Evolutionary conservation across 2,797 vertebrate species (phyloP).

Genomic region (Allobates femoralis): DNA sequence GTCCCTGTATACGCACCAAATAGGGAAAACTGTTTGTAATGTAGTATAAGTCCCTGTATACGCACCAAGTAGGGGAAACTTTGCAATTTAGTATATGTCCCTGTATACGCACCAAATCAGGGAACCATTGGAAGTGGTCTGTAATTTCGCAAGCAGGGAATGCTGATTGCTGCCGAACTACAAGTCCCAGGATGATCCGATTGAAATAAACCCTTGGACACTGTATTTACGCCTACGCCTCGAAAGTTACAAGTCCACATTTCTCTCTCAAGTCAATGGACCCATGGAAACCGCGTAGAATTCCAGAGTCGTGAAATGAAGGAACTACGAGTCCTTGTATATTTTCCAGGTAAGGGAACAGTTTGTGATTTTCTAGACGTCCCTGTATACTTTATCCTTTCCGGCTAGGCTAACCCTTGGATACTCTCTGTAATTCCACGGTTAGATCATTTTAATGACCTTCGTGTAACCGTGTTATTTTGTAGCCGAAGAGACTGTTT

Average conservation of each 20-base stretch:
- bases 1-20: no score
- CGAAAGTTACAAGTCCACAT: background rate
- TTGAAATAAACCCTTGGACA: background rate
- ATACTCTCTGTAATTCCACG: background rate
- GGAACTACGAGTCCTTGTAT: background rate
- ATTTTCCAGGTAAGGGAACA: no score
- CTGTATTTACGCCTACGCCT: background rate
- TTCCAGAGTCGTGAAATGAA: background rate
- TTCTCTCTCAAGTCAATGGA: background rate
- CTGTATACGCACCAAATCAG: background rate
- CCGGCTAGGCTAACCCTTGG: background rate
- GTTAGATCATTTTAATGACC: background rate
- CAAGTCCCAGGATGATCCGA: background rate
- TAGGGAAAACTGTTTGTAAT: no score
- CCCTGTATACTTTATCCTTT: background rate
- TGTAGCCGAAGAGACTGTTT: background rate
- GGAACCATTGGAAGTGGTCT: background rate
- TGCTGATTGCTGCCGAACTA: background rate
- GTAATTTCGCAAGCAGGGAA: background rate
- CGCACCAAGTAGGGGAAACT: accelerated
- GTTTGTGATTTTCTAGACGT: background rate
- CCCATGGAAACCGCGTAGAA: background rate
- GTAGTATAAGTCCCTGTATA: background rate
- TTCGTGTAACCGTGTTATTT: background rate
- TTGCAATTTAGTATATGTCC: background rate